A percentile compares a stretch with the other conserved stretches of the same genome.
These are phyloP conservation scores for Junonia oenone DNA, from an alignment of 2,888 invertebrate genomes.

Conservation along the genomic window DNA sequence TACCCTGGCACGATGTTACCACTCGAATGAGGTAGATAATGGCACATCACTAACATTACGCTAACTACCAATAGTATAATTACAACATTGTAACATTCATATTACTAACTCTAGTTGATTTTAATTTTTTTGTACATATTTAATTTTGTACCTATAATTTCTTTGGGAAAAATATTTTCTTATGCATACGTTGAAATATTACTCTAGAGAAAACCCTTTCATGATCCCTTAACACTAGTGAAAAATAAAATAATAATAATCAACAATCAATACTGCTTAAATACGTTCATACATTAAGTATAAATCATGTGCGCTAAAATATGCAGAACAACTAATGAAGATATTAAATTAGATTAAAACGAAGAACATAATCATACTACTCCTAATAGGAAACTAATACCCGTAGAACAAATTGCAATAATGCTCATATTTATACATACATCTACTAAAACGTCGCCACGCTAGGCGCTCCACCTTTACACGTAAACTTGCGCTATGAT, in stretches of 20 bases:
- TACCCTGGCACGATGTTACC: slow-evolving; percentile 63
- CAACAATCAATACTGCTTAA: slow-evolving; percentile 64
- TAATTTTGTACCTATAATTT: slow-evolving; percentile 77
- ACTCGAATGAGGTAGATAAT: slow-evolving; percentile 70
- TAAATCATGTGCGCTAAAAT: slow-evolving; percentile 63
- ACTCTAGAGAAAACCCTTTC: slow-evolving; percentile 53
- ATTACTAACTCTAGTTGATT: slow-evolving; percentile 62
- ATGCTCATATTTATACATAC: slow-evolving; percentile 35
- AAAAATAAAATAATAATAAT: slow-evolving; percentile 76
- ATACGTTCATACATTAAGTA: slow-evolving; percentile 53
- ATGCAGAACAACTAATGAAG: slow-evolving; percentile 49
- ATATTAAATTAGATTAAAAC: slow-evolving; percentile 53
- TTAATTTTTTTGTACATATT: slow-evolving; percentile 71
- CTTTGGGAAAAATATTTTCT: slow-evolving; percentile 71
- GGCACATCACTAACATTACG: slow-evolving; percentile 62
- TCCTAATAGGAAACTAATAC: slow-evolving; percentile 80
- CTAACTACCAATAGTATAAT: slow-evolving; percentile 61
- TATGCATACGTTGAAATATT: slow-evolving; percentile 37
- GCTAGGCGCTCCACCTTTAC: slow-evolving; percentile 19
- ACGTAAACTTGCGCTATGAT: slow-evolving; percentile 17
- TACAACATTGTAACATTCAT: slow-evolving; percentile 71
- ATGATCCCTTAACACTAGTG: slow-evolving; percentile 53
- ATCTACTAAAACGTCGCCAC: background rate
- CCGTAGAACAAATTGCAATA: slow-evolving; percentile 77
- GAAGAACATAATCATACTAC: slow-evolving; percentile 67